These are phyloP conservation scores for Steatornis caripensis DNA, from an alignment of 2,113 vertebrate genomes.

Conservation along the genomic window DNA sequence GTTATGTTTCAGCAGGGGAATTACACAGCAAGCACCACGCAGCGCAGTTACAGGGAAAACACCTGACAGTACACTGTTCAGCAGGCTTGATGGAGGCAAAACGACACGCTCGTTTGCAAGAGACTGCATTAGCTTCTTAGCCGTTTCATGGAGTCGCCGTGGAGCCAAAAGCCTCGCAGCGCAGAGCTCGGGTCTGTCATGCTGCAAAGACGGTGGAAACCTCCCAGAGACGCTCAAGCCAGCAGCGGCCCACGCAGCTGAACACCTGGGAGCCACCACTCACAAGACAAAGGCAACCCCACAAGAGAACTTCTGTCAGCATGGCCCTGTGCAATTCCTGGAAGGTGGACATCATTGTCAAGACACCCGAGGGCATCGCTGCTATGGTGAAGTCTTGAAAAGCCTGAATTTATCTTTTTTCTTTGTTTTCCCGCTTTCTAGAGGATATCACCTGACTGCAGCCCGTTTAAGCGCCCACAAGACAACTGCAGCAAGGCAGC, in stretches of 20 bases:
- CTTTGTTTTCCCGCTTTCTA: neutral
- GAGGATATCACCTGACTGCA: neutral
- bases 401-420: neutral
- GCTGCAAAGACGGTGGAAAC: neutral
- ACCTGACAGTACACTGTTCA: neutral
- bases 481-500: neutral
- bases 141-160: rapidly evolving
- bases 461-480: neutral
- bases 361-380: neutral
- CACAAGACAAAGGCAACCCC: neutral
- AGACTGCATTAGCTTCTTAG: neutral
- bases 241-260: neutral
- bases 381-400: neutral
- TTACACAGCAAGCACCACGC: neutral
- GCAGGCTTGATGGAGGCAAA: neutral
- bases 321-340: neutral
- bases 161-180: neutral
- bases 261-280: neutral
- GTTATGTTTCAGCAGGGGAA: neutral
- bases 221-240: neutral
- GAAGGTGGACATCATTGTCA: neutral
- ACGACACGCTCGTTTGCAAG: neutral
- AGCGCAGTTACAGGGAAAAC: neutral
- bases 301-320: neutral
- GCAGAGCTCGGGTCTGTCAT: neutral